phyloP scores from a whole-genome alignment of 2,113 vertebrate genomes.

The Clarias macrocephalus region DNA sequence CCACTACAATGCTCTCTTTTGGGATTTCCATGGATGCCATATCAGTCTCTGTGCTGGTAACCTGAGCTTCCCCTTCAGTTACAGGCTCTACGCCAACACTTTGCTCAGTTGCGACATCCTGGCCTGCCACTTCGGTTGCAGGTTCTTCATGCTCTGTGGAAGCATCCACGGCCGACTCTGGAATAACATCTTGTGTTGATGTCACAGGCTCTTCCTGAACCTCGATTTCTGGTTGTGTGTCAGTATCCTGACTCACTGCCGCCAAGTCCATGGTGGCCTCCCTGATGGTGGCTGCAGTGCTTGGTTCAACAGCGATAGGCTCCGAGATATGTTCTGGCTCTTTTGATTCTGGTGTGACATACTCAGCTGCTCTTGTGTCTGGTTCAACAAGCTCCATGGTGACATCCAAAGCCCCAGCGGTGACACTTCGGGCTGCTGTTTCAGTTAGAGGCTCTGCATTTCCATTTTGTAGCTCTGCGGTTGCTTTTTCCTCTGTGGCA shows the following conservation, averaged over 20 bases:
- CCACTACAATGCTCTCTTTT: neutral
- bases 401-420: neutral
- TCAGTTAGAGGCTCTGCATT: neutral
- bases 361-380: neutral
- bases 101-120: neutral
- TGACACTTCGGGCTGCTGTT: neutral
- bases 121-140: neutral
- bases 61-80: neutral
- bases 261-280: neutral
- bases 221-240: neutral
- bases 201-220: neutral
- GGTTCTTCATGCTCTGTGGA: neutral
- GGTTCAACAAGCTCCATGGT: neutral
- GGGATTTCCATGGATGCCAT: neutral
- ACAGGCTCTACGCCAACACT: neutral
- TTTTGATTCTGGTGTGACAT: neutral
- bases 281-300: no score
- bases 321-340: neutral
- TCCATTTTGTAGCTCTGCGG: conserved; percentile 12
- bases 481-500: neutral
- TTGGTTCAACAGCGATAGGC: neutral
- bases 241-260: neutral
- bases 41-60: neutral
- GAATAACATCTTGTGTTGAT: neutral
- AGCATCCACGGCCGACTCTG: neutral